Percentiles rank a stretch among this genome's conserved stretches.
phyloP scores from a whole-genome alignment of 2,113 vertebrate species.

The Colaptes auratus region DNA sequence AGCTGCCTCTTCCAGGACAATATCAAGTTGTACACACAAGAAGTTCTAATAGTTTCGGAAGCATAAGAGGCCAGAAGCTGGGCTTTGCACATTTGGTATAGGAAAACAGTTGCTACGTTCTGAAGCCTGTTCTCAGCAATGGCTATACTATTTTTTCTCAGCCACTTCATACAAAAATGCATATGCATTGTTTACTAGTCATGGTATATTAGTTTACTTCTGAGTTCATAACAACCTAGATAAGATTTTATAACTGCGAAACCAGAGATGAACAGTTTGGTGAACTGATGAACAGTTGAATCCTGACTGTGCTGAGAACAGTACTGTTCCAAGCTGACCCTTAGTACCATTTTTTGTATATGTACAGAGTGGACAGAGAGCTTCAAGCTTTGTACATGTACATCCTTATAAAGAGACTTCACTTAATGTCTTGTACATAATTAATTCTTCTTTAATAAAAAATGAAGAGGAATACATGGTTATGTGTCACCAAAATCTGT shows the following conservation, averaged over 20 bases:
- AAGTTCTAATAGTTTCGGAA: background rate
- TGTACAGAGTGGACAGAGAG: background rate
- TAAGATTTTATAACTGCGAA: background rate
- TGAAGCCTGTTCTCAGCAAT: background rate
- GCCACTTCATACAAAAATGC: background rate
- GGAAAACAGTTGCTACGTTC: background rate
- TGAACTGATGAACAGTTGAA: background rate
- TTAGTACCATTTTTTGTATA: background rate
- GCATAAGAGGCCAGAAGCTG: background rate
- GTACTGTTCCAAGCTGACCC: background rate
- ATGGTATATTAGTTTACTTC: background rate
- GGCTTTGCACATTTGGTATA: fast-evolving
- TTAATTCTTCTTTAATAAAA: background rate
- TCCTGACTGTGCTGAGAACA: background rate
- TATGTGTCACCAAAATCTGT: background rate
- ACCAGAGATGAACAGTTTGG: background rate
- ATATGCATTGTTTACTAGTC: background rate
- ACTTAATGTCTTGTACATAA: background rate
- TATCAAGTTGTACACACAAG: background rate
- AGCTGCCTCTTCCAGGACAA: no score
- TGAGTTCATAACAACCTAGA: background rate
- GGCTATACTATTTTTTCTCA: background rate
- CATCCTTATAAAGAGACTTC: background rate
- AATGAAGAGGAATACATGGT: background rate
- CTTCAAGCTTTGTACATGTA: background rate